Evolutionary conservation across 2,888 invertebrate genomes (phyloP), one percentile per base, ranked within the genome.

Genomic region (Amiota mariae): DNA sequence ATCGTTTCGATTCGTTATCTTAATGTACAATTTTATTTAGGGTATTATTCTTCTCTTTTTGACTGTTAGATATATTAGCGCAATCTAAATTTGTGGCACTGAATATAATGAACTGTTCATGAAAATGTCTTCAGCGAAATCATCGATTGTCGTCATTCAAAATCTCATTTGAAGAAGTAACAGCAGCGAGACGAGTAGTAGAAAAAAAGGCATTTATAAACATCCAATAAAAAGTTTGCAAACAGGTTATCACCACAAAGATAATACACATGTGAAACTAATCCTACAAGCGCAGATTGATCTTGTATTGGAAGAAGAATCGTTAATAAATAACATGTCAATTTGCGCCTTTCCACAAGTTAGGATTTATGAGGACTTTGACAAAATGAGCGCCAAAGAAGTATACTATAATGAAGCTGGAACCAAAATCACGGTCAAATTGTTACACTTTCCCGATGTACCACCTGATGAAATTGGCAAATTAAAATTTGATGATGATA

Each of bases 361-460:
- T 67, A 86, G 88, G 78, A 90, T 90, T 76, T 90, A 88, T 80
- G 90, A 90, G 82, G 90, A 90, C 81, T 90, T 90, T 75, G 90
- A 90, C 81, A 90, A 89, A 84, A 90, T 90, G 89, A 90, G 90
- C 78, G 90, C 90, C 81, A 90, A 90, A 78, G 90, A 90, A 77
- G 89, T 90, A 10, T 90, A 89, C 75, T 90, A 87, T 75, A 89
- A 88, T 71, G 90, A 89, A 77, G 89, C 89, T 56, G 90, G 90
- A 47, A 89, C 88, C 71, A 90, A 90, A 74, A 83, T 90, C 4
- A 90, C 90, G 12, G 90, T 89, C 0, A 90, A 90, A 75, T 76
- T 90, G 68, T 78, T 90, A 10, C 90, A 89, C 78, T 90, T 88
- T 71, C 89, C 90, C 49, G 89, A 90, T 74, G 85, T 90, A 0